phyloP scores from a whole-genome alignment of 2,888 invertebrate species.

The Liopterus haemorrhoidalis region DNA sequence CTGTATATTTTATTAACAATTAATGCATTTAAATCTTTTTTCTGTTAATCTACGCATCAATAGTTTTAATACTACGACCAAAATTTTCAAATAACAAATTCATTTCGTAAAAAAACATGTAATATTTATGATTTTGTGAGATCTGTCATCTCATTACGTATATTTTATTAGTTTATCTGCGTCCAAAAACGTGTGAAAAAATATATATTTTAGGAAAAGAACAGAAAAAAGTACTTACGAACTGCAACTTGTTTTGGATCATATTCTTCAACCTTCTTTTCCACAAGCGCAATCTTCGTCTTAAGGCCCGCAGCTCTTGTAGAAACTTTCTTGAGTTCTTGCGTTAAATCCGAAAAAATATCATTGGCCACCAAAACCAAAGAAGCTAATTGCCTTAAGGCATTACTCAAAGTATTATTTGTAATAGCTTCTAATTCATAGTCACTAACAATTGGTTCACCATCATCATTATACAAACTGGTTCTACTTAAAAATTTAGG shows the following conservation, averaged over 20 bases:
- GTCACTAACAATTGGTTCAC: constrained; percentile 56
- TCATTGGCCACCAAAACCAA: constrained; percentile 77
- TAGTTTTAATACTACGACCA: too few species aligned
- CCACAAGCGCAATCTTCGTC: constrained; percentile 62
- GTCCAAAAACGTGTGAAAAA: too few species aligned
- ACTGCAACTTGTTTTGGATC: constrained; percentile 89
- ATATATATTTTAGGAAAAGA: too few species aligned
- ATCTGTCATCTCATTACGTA: too few species aligned
- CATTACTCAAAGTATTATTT: constrained; percentile 79
- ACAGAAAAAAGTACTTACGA: constrained; percentile 65
- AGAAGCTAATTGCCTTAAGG: constrained; percentile 78
- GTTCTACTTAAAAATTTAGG: constrained; percentile 73
- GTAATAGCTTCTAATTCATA: constrained; percentile 80
- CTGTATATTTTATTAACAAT: too few species aligned
- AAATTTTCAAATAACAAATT: too few species aligned
- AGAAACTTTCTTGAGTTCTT: constrained; percentile 67
- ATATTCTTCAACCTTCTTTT: constrained; percentile 63
- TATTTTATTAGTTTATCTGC: constrained; percentile 34
- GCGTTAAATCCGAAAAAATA: constrained; percentile 75
- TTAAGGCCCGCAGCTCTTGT: constrained; percentile 68
- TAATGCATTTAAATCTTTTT: too few species aligned
- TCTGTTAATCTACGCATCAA: too few species aligned
- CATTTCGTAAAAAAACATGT: too few species aligned
- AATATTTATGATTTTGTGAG: too few species aligned
- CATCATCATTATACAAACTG: constrained; percentile 55